Conservation (phyloP, 2,113 vertebrate species). For the Arothron firmamentum region DNA sequence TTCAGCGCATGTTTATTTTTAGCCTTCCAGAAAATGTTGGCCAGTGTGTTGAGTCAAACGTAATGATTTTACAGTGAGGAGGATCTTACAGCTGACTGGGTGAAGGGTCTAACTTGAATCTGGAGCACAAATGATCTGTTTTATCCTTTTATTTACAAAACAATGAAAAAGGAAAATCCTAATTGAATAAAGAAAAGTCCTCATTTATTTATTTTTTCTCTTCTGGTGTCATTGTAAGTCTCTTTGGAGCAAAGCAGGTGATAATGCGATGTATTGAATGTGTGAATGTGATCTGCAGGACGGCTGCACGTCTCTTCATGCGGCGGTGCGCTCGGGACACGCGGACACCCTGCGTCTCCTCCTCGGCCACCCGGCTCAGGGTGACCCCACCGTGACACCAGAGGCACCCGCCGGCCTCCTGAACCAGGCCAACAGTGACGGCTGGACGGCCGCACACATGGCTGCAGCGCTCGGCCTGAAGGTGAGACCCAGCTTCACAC, state of each 20-base stretch:
- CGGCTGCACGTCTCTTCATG: conserved; percentile 86
- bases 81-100: not conserved
- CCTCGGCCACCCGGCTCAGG: conserved; percentile 69
- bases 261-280: too few relatives aligned
- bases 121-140: too few relatives aligned
- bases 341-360: conserved; percentile 84
- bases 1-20: conserved; percentile 32
- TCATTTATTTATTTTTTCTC: too few relatives aligned
- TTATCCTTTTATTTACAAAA: too few relatives aligned
- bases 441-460: conserved; percentile 93
- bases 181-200: too few relatives aligned
- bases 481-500: conserved; percentile 67
- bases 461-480: conserved; percentile 93
- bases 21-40: conserved; percentile 20
- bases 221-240: too few relatives aligned
- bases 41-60: conserved; percentile 14
- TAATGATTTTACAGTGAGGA: conserved; percentile 16
- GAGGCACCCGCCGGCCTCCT: conserved; percentile 72
- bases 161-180: too few relatives aligned
- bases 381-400: conserved; percentile 23
- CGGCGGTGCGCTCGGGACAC: conserved; percentile 84
- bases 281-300: conserved; percentile 72
- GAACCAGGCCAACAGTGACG: conserved; percentile 85
- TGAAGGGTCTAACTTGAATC: too few relatives aligned
- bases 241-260: too few relatives aligned